Percentiles rank a stretch among this genome's conserved stretches.
Conservation (phyloP, 2,888 invertebrate genomes). For the Drosophila mettleri region DNA sequence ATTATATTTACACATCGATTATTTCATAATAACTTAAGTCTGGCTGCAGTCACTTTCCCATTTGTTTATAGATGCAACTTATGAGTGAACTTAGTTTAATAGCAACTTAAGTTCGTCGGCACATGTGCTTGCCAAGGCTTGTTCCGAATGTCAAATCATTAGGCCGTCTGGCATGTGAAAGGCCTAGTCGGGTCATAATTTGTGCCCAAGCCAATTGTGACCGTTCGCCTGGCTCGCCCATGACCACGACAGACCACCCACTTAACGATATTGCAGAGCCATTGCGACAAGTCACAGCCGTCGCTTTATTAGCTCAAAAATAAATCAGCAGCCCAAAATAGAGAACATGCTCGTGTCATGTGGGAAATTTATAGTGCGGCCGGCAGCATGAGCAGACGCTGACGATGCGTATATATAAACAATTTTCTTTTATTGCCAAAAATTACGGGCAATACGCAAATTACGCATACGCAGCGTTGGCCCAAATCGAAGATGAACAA, state of each 20-base stretch:
- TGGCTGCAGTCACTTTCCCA: background rate
- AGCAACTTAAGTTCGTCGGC: background rate
- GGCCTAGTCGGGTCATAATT: slow-evolving; percentile 31
- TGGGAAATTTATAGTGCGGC: slow-evolving; percentile 56
- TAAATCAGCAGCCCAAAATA: slow-evolving; percentile 55
- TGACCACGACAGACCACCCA: slow-evolving; percentile 15
- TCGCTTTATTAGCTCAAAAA: slow-evolving; percentile 53
- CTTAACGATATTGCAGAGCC: slow-evolving; percentile 51
- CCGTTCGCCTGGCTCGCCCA: background rate
- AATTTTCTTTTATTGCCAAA: slow-evolving; percentile 14
- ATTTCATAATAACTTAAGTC: background rate
- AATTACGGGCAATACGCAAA: too few species aligned
- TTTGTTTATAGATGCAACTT: background rate
- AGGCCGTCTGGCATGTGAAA: slow-evolving; percentile 23
- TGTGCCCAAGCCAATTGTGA: slow-evolving; percentile 2
- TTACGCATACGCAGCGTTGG: slow-evolving; percentile 31
- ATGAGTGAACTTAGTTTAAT: background rate
- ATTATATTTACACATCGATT: background rate
- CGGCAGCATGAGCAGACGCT: slow-evolving; percentile 7
- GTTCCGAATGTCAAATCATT: slow-evolving; percentile 36
- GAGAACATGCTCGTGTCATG: slow-evolving; percentile 58
- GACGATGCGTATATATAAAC: slow-evolving; percentile 30
- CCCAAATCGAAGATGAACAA: background rate
- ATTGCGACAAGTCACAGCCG: slow-evolving; percentile 22
- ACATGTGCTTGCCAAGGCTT: slow-evolving; percentile 21